phyloP scores from a whole-genome alignment of 2,797 vertebrate species.

The Taenioides sp. region DNA sequence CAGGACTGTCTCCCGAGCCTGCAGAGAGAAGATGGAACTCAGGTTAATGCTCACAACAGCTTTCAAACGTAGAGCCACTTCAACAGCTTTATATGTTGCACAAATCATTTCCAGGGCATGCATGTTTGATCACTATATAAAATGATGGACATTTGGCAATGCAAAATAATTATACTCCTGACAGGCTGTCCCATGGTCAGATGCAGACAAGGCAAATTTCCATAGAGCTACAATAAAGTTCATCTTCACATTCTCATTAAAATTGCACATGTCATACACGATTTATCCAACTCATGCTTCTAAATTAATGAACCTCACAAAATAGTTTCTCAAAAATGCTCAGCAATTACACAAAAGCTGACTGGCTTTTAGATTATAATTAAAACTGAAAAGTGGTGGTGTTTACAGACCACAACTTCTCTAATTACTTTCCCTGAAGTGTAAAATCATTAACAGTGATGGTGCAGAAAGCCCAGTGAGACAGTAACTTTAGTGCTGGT shows the following conservation, averaged over 20 bases:
- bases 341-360: slow-evolving; percentile 38
- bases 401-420: slow-evolving; percentile 44
- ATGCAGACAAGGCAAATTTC: neutral
- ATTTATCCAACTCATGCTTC: slow-evolving; percentile 17
- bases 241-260: slow-evolving; percentile 1
- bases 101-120: neutral
- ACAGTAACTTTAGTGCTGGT: neutral
- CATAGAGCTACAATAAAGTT: neutral
- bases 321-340: slow-evolving; percentile 3
- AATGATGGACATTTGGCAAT: neutral
- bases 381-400: slow-evolving; percentile 41
- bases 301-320: slow-evolving; percentile 19
- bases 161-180: neutral
- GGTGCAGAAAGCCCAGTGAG: slow-evolving; percentile 32
- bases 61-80: neutral
- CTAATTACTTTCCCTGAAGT: slow-evolving; percentile 48
- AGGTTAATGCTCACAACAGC: slow-evolving; percentile 51
- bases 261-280: neutral
- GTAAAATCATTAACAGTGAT: slow-evolving; percentile 32
- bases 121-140: neutral
- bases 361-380: slow-evolving; percentile 40
- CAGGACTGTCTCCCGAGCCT: slow-evolving; percentile 89
- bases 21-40: slow-evolving; percentile 56
- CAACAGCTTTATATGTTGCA: neutral
- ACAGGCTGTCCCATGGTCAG: neutral